These are phyloP conservation scores for Chiloscyllium punctatum DNA, from an alignment of 2,797 vertebrate species.

Conservation along the genomic window DNA sequence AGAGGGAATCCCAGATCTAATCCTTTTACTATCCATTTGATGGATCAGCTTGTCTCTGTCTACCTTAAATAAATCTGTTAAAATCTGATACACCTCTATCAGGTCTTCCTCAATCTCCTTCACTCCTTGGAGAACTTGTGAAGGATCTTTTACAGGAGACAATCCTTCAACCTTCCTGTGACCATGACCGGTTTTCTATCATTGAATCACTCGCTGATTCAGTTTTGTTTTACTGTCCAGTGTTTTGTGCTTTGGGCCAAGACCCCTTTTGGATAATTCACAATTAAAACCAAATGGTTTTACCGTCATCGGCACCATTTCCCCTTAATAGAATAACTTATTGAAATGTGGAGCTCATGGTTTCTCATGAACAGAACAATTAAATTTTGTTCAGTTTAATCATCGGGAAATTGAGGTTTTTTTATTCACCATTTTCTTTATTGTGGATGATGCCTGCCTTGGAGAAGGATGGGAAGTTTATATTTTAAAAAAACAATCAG, in stretches of 20 bases:
- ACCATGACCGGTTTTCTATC: background rate
- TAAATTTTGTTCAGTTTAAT: background rate
- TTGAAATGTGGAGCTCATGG: background rate
- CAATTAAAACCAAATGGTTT: background rate
- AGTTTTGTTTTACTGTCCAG: background rate
- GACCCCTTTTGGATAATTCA: background rate
- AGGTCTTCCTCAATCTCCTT: background rate
- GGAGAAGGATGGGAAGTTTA: background rate
- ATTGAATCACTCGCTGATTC: background rate
- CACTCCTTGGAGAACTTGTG: background rate
- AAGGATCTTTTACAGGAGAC: background rate
- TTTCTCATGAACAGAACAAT: background rate
- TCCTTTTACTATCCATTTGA: background rate
- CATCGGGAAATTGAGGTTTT: background rate
- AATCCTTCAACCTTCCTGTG: background rate
- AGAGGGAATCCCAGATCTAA: background rate
- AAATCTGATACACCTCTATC: background rate
- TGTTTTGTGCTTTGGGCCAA: background rate
- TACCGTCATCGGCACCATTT: background rate
- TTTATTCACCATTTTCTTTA: background rate
- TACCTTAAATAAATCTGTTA: too few species aligned
- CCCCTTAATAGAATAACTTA: background rate
- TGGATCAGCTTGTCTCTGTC: background rate
- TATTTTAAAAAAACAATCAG: background rate
- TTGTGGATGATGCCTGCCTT: background rate